Percentiles rank a stretch among this genome's conserved stretches.
These are phyloP conservation scores for Mormyrus hasselquistii DNA, from an alignment of 2,797 vertebrate species.

Conservation along the genomic window DNA sequence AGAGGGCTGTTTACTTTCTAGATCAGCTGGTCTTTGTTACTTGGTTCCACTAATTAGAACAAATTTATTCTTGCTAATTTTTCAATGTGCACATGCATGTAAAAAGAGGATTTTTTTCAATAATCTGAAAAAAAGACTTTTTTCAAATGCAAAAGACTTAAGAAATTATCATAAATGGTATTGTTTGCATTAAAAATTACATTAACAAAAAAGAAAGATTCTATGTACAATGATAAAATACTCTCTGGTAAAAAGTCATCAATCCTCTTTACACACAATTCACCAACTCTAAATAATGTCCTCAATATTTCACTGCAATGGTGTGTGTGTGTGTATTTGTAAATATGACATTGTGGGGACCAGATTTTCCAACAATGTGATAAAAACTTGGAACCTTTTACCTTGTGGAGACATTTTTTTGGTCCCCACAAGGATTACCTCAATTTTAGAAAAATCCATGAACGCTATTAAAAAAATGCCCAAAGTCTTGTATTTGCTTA, in stretches of 20 bases:
- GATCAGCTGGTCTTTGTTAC: background rate
- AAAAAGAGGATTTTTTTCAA: background rate
- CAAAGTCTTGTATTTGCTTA: background rate
- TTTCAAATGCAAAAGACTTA: slow-evolving; percentile 8
- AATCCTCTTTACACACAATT: background rate
- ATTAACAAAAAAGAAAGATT: background rate
- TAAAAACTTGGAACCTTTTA: background rate
- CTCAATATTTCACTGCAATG: background rate
- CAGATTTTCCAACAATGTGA: background rate
- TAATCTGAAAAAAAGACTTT: background rate
- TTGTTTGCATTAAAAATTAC: background rate
- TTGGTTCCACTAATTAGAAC: background rate
- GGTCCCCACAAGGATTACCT: too few species aligned
- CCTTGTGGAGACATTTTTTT: too few species aligned
- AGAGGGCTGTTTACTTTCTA: slow-evolving; percentile 1
- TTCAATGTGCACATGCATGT: background rate
- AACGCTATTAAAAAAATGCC: background rate
- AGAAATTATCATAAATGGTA: background rate
- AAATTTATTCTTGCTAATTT: slow-evolving; percentile 12
- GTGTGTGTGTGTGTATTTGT: background rate
- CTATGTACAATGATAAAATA: background rate
- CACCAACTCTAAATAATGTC: background rate
- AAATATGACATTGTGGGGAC: background rate
- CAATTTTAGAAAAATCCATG: background rate
- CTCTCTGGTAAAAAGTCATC: background rate